These are phyloP conservation scores for Poeciliopsis gracilis DNA, from an alignment of 2,797 vertebrate species.

Conservation along the genomic window DNA sequence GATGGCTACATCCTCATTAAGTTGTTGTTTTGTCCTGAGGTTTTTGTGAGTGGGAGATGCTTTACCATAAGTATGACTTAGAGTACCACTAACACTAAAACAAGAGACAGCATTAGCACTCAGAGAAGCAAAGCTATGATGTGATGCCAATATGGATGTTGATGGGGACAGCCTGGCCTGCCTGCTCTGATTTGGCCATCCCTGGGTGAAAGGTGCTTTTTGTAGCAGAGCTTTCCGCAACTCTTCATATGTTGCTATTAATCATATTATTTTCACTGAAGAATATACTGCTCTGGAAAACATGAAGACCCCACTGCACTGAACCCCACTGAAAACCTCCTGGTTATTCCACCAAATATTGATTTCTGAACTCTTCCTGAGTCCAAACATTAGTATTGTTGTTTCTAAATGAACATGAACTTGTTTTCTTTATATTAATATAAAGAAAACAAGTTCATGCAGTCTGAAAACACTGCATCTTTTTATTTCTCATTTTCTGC, in stretches of 20 bases:
- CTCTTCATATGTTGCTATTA: conserved; percentile 14
- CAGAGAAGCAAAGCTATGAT: not conserved
- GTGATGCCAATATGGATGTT: conserved; percentile 5
- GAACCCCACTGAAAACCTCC: too few species aligned
- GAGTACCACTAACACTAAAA: conserved; percentile 19
- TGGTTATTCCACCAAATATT: too few species aligned
- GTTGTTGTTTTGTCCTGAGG: conserved; percentile 41
- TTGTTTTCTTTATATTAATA: too few species aligned
- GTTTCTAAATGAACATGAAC: too few species aligned
- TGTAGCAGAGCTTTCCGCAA: conserved; percentile 23
- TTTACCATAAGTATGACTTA: conserved; percentile 27
- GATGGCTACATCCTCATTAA: conserved; percentile 63
- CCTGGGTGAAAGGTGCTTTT: conserved; percentile 8
- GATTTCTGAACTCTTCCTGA: too few species aligned
- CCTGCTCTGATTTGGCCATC: conserved; percentile 1
- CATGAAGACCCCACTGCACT: too few species aligned
- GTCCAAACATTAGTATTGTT: too few species aligned
- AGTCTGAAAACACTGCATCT: too few species aligned
- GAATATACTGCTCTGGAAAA: not conserved
- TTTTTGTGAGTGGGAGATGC: conserved; percentile 30
- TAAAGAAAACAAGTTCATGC: too few species aligned
- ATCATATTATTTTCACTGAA: conserved; percentile 14
- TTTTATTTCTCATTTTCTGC: too few species aligned
- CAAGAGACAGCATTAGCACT: conserved; percentile 10
- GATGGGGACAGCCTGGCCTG: not conserved